Conservation (phyloP, 2,888 invertebrate genomes). For the Phrixothrix hirtus region DNA sequence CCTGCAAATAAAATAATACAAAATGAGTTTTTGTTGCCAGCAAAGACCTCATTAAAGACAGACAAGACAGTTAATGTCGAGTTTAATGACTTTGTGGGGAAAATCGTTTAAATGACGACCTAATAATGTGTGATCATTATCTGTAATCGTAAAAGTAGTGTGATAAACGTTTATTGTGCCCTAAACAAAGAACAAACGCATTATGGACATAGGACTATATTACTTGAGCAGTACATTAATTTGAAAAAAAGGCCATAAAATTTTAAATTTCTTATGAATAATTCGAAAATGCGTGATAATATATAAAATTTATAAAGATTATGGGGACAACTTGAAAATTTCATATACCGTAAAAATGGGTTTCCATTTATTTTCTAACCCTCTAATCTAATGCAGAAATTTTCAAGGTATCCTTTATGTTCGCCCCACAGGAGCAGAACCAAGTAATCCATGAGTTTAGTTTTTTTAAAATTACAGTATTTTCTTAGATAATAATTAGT, state of each 20-base stretch:
- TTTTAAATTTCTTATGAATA: not conserved
- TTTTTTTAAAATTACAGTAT: not conserved
- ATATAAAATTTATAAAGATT: not conserved
- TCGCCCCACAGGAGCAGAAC: not conserved
- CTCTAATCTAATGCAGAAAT: not conserved
- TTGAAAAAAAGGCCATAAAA: not conserved
- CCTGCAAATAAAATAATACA: slow-evolving; percentile 25
- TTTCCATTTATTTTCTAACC: not conserved
- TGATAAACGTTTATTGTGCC: slow-evolving; percentile 30
- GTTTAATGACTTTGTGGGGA: slow-evolving; percentile 31
- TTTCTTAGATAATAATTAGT: not conserved
- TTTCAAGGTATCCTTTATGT: not conserved
- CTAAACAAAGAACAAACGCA: slow-evolving; percentile 24
- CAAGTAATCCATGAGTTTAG: not conserved
- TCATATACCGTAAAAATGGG: not conserved
- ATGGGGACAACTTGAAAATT: not conserved
- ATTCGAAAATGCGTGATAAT: not conserved
- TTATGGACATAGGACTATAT: slow-evolving; percentile 17
- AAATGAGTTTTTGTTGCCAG: slow-evolving; percentile 29
- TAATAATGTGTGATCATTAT: slow-evolving; percentile 34
- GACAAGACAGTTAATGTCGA: slow-evolving; percentile 30
- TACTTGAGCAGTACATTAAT: not conserved
- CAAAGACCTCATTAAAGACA: slow-evolving; percentile 29
- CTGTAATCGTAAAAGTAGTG: slow-evolving; percentile 30
- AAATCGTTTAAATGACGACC: slow-evolving; percentile 34